Evolutionary conservation across 2,888 invertebrate species (phyloP), one percentile per base, ranked within the genome.

Genomic region (Phorcus lineatus): DNA sequence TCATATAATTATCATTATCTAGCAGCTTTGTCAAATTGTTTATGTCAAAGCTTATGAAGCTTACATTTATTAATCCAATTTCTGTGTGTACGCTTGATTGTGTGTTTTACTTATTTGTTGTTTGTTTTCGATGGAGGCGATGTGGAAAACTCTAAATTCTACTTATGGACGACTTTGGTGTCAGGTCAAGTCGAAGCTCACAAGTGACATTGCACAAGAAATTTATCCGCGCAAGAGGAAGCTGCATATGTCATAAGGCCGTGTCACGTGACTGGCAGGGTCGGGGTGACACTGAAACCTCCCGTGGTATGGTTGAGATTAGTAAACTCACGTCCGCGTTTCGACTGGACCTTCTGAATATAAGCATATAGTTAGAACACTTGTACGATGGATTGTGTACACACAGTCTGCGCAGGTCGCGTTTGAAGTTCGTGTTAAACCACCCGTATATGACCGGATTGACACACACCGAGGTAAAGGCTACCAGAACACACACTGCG

Each of bases 401-500:
- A 70, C 80, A 85, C 28, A 85, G 36, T 53, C 76, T 76, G 19
- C 76, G 31, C 9, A 85, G 62, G 54, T 84, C 85, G 13, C 78
- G 74, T 67, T 80, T 77, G 75, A 85, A 88, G 80, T 88, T 89
- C 9, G 87, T 79, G 81, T 90, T 90, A 55, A 89, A 85, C 85
- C 88, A 86, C 7, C 90, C 89, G 78, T 90, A 90, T 24, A 90
- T 85, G 57, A 90, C 80, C 0, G 90, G 90, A 74, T 90, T 90
- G 11, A 87, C 77, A 22, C 87, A 88, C 0, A 88, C 89, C 0
- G 89, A 89, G 36, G 83, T 84, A 84, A 90, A 88, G 57, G 90
- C 88, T 19, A 90, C 75, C n/a, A 89, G 57, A 57, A 89, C 86
- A 75, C 88, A 88, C 11, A 85, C 62, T 52, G 88, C 88, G 79